phyloP scores from a whole-genome alignment of 2,888 invertebrate genomes.

The Dorcus hopei region DNA sequence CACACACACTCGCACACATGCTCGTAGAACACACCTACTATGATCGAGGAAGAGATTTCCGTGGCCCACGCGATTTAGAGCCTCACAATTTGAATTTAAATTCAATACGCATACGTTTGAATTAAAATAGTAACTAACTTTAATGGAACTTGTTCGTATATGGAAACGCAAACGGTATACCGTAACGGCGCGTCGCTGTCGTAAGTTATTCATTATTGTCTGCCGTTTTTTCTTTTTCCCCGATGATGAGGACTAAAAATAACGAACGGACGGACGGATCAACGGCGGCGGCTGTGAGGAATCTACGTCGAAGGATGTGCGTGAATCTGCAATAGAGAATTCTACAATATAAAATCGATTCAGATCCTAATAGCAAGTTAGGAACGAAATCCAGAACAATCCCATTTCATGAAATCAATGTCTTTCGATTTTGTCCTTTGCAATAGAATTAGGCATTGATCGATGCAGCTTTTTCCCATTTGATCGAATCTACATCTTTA shows the following conservation, averaged over 20 bases:
- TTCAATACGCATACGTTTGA: slow-evolving; percentile 19
- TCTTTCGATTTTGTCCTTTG: no score
- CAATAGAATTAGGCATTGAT: no score
- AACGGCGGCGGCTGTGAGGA: no score
- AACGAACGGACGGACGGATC: neutral
- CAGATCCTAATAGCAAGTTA: no score
- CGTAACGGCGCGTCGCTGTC: neutral
- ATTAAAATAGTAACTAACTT: slow-evolving; percentile 13
- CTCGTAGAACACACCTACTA: slow-evolving; percentile 28
- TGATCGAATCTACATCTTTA: no score
- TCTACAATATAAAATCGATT: no score
- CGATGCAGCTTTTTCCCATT: no score
- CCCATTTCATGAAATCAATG: no score
- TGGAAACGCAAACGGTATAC: slow-evolving; percentile 9
- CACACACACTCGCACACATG: slow-evolving; percentile 25
- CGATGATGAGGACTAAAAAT: slow-evolving; percentile 10
- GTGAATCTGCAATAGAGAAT: no score
- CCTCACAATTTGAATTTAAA: slow-evolving; percentile 28
- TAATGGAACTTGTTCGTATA: slow-evolving; percentile 18
- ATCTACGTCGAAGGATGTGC: no score
- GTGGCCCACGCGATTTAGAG: slow-evolving; percentile 30
- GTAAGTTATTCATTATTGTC: slow-evolving; percentile 16
- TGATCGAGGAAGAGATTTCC: slow-evolving; percentile 31
- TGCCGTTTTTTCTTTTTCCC: slow-evolving; percentile 6
- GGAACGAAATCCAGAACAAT: no score